Conservation (phyloP, 2,797 vertebrate species). For the Phaenicophaeus curvirostris region DNA sequence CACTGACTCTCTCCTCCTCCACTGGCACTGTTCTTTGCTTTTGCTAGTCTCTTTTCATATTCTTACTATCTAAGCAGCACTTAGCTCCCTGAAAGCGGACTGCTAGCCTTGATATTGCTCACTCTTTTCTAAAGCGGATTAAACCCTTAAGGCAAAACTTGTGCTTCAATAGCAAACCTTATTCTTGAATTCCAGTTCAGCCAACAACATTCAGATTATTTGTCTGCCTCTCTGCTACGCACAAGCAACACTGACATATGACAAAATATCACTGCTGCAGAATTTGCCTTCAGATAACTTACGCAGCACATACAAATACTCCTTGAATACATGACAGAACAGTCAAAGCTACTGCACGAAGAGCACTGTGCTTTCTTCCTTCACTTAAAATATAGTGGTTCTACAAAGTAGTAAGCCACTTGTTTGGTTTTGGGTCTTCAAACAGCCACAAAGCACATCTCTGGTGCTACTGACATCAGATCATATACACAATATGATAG, state of each 20-base stretch:
- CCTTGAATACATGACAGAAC: neutral
- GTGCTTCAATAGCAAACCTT: neutral
- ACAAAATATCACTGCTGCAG: neutral
- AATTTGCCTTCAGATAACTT: neutral
- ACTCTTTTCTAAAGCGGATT: neutral
- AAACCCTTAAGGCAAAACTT: neutral
- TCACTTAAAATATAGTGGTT: neutral
- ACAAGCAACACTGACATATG: neutral
- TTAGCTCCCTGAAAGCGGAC: neutral
- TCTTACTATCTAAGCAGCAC: neutral
- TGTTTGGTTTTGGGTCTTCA: neutral
- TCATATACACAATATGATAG: neutral
- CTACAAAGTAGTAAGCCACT: neutral
- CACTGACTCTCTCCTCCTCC: neutral
- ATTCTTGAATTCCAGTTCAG: conserved; percentile 3
- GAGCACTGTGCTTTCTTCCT: neutral
- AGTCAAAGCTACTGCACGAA: neutral
- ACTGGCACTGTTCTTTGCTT: neutral
- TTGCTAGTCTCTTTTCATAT: neutral
- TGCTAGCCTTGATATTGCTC: neutral
- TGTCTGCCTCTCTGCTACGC: neutral
- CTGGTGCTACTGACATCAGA: neutral
- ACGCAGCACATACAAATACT: neutral
- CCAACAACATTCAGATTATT: neutral
- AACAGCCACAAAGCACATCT: neutral